A percentile compares a stretch with the other conserved stretches of the same genome.
These are phyloP conservation scores for Ricordea florida DNA, from an alignment of 92 coral and sea anemone species.

Conservation along the genomic window DNA sequence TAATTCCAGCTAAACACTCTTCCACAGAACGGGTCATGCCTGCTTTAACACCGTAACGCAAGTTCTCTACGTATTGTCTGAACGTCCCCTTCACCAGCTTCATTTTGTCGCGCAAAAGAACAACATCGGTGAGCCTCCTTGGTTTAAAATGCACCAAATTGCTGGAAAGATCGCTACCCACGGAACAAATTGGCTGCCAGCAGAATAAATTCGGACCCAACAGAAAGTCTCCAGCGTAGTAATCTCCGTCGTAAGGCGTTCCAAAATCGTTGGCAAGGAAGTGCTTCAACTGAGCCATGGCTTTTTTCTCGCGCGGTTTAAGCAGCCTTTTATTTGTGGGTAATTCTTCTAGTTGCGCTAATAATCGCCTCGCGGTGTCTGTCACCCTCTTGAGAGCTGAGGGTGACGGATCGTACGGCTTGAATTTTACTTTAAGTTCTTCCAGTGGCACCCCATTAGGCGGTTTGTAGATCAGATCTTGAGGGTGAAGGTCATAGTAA, in stretches of 20 bases:
- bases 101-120: conserved; percentile 34
- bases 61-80: conserved; percentile 60
- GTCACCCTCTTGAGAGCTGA: conserved; percentile 52
- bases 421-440: conserved; percentile 32
- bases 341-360: conserved; percentile 33
- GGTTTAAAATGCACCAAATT: conserved; percentile 55
- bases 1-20: conserved; percentile 80
- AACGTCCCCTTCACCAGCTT: conserved; percentile 37
- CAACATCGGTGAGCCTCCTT: conserved; percentile 41
- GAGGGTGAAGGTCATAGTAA: conserved; percentile 38
- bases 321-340: conserved; percentile 15
- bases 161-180: conserved; percentile 6
- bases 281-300: conserved; percentile 72
- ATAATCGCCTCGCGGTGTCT: conserved; percentile 53
- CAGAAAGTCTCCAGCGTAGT: conserved; percentile 81
- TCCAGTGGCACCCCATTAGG: conserved; percentile 3
- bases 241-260: conserved; percentile 71
- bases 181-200: conserved; percentile 72
- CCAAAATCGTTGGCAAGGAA: conserved; percentile 71
- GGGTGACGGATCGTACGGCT: conserved; percentile 63
- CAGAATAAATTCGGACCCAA: conserved; percentile 88
- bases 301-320: conserved; percentile 79
- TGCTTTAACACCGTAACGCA: conserved; percentile 71
- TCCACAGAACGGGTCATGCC: conserved; percentile 90
- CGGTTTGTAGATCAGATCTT: conserved; percentile 37